Percentiles rank a stretch among this genome's conserved stretches.
These are phyloP conservation scores for Netelia fuscicornis DNA, from an alignment of 2,888 invertebrate genomes.

Conservation along the genomic window DNA sequence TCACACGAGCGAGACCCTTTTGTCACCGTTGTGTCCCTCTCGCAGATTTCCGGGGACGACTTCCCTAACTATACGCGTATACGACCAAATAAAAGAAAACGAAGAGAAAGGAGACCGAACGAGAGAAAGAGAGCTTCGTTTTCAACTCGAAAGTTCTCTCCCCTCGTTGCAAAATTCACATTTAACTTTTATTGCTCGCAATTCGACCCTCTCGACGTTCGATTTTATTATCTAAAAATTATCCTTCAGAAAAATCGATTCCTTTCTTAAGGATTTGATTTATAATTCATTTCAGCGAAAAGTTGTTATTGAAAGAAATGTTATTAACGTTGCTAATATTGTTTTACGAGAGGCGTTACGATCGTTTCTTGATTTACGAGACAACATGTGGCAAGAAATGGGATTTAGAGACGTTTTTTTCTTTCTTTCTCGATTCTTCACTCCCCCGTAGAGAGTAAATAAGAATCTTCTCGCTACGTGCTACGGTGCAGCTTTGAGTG, in stretches of 20 bases:
- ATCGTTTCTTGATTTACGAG: conserved; percentile 69
- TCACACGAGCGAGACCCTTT: conserved; percentile 48
- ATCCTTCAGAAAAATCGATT: too few species aligned
- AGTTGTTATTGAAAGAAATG: background rate
- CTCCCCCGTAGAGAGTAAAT: conserved; percentile 21
- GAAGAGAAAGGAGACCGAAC: conserved; percentile 40
- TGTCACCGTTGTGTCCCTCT: conserved; percentile 48
- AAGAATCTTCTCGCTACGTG: background rate
- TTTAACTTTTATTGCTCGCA: conserved; percentile 67
- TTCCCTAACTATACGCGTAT: conserved; percentile 27
- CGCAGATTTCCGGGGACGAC: conserved; percentile 59
- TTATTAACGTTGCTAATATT: conserved; percentile 21
- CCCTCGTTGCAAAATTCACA: conserved; percentile 68
- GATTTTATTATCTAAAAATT: too few species aligned
- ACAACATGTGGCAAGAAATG: conserved; percentile 65
- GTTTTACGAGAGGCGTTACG: conserved; percentile 54
- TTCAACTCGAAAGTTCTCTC: conserved; percentile 51
- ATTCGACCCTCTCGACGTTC: background rate
- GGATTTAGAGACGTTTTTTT: conserved; percentile 38
- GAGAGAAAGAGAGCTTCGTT: conserved; percentile 19
- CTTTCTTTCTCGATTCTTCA: background rate
- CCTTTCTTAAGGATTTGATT: too few species aligned
- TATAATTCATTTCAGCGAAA: too few species aligned
- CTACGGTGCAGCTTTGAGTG: conserved; percentile 36
- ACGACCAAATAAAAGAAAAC: conserved; percentile 57